These are phyloP conservation scores for Entomyzon cyanotis DNA, from an alignment of 2,113 vertebrate genomes.

Conservation along the genomic window DNA sequence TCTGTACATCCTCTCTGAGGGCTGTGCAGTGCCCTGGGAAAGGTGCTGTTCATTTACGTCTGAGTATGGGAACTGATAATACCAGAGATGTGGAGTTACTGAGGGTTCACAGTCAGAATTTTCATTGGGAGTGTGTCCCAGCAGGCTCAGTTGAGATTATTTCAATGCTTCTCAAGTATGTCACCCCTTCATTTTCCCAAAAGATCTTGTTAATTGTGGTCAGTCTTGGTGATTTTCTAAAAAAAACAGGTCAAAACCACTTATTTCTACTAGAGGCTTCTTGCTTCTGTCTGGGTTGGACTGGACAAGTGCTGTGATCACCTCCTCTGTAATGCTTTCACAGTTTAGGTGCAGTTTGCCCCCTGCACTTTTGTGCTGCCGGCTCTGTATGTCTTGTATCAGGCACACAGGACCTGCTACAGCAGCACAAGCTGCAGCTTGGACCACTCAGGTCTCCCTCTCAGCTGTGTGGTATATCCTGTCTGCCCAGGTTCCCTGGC, in stretches of 20 bases:
- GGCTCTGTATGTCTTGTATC: background rate
- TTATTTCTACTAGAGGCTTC: background rate
- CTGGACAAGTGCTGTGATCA: background rate
- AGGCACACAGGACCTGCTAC: background rate
- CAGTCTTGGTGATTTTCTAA: background rate
- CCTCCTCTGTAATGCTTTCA: background rate
- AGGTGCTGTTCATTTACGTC: background rate
- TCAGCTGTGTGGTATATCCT: background rate
- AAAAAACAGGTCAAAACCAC: background rate
- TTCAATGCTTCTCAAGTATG: background rate
- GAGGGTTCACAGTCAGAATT: background rate
- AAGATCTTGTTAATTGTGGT: background rate
- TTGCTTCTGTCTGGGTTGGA: background rate
- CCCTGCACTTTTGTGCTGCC: fast-evolving
- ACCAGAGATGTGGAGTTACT: background rate
- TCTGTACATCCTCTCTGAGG: background rate
- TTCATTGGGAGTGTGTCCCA: background rate
- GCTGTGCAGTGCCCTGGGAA: background rate
- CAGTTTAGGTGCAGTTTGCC: background rate
- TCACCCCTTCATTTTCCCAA: background rate
- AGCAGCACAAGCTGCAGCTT: background rate
- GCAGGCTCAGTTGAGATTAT: background rate
- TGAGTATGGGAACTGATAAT: background rate
- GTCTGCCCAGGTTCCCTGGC: background rate
- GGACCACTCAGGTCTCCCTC: background rate